Evolutionary conservation across 2,888 invertebrate genomes (phyloP).

Genomic region (Phyto melanocephala): DNA sequence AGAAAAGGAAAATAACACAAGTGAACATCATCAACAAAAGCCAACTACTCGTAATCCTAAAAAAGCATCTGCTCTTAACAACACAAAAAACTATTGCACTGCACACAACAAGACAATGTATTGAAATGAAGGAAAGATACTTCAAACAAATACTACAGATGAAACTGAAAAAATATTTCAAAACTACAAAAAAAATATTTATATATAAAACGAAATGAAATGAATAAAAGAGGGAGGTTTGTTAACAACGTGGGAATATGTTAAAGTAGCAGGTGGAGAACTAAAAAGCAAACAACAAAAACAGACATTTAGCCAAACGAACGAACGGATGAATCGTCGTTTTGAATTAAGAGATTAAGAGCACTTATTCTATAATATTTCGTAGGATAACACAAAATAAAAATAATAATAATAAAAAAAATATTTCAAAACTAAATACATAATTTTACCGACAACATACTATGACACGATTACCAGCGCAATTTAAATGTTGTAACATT

Average conservation of each 20-base stretch:
- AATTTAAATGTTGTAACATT: constrained; percentile 9
- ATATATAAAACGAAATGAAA: no score
- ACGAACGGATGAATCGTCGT: background rate
- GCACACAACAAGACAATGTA: constrained; percentile 17
- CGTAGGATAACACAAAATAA: background rate
- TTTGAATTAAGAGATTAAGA: constrained; percentile 10
- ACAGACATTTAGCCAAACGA: background rate
- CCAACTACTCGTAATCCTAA: constrained; percentile 23
- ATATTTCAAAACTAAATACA: background rate
- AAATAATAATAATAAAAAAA: background rate
- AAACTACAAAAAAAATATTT: constrained; percentile 11
- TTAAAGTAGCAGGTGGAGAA: constrained; percentile 40
- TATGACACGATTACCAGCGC: background rate
- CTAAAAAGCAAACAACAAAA: background rate
- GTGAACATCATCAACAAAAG: constrained; percentile 11
- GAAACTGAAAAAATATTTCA: constrained; percentile 6
- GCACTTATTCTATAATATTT: background rate
- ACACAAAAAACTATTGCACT: background rate
- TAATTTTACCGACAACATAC: constrained; percentile 6
- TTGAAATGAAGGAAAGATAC: constrained; percentile 16
- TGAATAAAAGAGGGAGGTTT: constrained; percentile 10
- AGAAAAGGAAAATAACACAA: constrained; percentile 2
- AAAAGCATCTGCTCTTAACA: constrained; percentile 38
- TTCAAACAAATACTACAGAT: background rate
- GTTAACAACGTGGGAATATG: constrained; percentile 32